These are phyloP conservation scores for Sialis fuliginosa DNA, from an alignment of 2,888 invertebrate species.

Conservation along the genomic window DNA sequence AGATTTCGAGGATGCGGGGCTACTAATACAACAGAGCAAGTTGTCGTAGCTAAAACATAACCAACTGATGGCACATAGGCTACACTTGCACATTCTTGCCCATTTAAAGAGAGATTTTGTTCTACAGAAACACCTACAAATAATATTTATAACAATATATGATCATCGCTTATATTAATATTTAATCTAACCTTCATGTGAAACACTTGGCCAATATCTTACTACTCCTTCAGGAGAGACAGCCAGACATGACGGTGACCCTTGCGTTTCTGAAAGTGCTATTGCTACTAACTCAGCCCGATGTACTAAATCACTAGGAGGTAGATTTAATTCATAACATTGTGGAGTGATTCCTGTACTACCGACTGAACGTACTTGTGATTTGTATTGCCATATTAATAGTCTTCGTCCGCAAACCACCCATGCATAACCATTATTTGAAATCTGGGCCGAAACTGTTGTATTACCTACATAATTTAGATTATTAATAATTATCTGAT, in stretches of 20 bases:
- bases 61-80: slow-evolving; percentile 50
- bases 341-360: slow-evolving; percentile 32
- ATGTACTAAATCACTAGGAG: slow-evolving; percentile 84
- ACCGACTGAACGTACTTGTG: slow-evolving; percentile 13
- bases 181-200: slow-evolving; percentile 43
- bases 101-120: slow-evolving; percentile 68
- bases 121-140: slow-evolving; percentile 51
- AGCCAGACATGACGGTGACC: slow-evolving; percentile 73
- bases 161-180: neutral
- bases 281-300: slow-evolving; percentile 68
- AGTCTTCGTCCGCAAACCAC: slow-evolving; percentile 67
- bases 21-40: slow-evolving; percentile 66
- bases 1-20: slow-evolving; percentile 47
- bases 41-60: slow-evolving; percentile 78
- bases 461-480: slow-evolving; percentile 17
- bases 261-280: slow-evolving; percentile 36
- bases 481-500: slow-evolving; percentile 5
- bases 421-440: slow-evolving; percentile 35
- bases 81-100: slow-evolving; percentile 69
- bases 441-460: slow-evolving; percentile 29
- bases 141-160: neutral
- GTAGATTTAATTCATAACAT: slow-evolving; percentile 72
- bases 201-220: slow-evolving; percentile 80
- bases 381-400: slow-evolving; percentile 65
- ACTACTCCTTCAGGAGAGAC: slow-evolving; percentile 86